These are phyloP conservation scores for Dicranocentrus wangi DNA, from an alignment of 2,888 invertebrate genomes.

Conservation along the genomic window DNA sequence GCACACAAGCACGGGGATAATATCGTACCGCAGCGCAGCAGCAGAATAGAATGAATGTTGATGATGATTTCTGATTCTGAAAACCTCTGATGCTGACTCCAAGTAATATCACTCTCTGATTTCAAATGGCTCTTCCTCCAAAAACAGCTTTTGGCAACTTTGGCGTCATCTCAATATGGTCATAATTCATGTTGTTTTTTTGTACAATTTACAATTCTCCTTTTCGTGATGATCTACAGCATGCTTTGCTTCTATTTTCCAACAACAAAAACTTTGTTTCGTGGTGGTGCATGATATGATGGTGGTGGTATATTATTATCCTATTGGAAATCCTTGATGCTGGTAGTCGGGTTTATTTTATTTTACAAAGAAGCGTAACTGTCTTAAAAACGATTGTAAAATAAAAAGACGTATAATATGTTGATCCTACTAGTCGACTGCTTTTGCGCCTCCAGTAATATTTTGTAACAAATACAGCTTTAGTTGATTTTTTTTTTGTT, in stretches of 20 bases:
- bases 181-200: conserved; percentile 44
- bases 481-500: no score
- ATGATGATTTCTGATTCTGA: neutral
- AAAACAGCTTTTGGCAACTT: conserved; percentile 29
- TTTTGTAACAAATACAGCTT: no score
- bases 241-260: conserved; percentile 4
- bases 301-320: no score
- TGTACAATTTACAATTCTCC: conserved; percentile 4
- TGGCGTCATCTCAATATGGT: conserved; percentile 33
- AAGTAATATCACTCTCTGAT: neutral
- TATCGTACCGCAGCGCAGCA: neutral
- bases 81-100: neutral
- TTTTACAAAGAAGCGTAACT: no score
- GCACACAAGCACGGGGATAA: no score
- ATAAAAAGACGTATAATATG: conserved; percentile 7
- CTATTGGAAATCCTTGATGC: no score
- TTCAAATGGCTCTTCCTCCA: neutral
- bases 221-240: conserved; percentile 2
- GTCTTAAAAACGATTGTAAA: conserved; percentile 2
- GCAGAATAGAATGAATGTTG: neutral
- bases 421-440: no score
- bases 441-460: no score
- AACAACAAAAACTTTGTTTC: neutral
- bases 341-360: no score
- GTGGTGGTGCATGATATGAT: neutral